Base-by-base conservation (phyloP, 1,140 invertebrate genomes). In the Macrobrachium rosenbergii region DNA sequence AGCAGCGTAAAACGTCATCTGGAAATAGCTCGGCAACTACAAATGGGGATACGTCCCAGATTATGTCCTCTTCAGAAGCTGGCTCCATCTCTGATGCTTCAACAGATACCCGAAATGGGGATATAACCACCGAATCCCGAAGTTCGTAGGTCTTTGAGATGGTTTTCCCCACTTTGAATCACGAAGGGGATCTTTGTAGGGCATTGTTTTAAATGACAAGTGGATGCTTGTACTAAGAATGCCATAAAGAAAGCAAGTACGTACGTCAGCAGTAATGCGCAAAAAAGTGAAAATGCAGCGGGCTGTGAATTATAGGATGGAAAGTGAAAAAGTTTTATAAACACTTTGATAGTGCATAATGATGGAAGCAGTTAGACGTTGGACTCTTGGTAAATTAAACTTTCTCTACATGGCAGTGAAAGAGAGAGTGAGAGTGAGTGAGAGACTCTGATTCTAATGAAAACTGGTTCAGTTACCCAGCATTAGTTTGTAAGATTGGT, bases 1-100 rank as follows among this genome's bases (percentile, higher is more conserved):
- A 98, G 93, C 93, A 93, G 89, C 94, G 94, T 88, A 91, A 91
- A 62, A 75, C 85, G 16, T 82, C 82, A 59, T 82, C 88, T n/a
- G 82, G 73, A n/a, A 82, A 67, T 37, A 82, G 75, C 52, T 86
- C 88, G n/a, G 78, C 77, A 67, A 89, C 75, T 37, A 78, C 78
- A 21, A 86, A 85, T 78, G 88, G 83, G 17, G 86, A 83, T 60
- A 69, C 75, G 2, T 52, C 82, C 12, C 83, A 84, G 37, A 76
- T 84, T 60, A 88, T 88, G 88, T 89, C 88, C 21, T 89, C 88
- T 45, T 89, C 88, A n/a, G 88, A 89, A 60, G 83, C 88, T n/a
- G 88, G 88, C 0, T 89, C 88, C 11, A 89, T 89, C 72, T 89
- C 88, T 2, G 88, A 89, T 72, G 83, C 88, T 64, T 89, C 88